phyloP scores from a whole-genome alignment of 2,797 vertebrate genomes.

The Cercopithecus diana region DNA sequence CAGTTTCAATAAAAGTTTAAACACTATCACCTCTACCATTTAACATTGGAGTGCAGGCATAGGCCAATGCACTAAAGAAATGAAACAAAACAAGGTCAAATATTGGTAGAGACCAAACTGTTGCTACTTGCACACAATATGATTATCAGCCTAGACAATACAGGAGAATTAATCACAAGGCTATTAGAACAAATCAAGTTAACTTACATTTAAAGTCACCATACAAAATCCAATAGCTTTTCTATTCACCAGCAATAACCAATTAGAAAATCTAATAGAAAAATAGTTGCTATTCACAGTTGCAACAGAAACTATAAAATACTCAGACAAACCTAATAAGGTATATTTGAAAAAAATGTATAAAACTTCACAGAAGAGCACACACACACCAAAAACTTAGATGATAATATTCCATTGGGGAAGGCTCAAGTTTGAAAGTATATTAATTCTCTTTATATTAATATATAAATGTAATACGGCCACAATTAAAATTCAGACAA shows the following conservation, averaged over 20 bases:
- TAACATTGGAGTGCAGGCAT: no score
- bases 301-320: background rate
- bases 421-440: background rate
- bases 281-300: background rate
- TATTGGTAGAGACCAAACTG: background rate
- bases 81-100: background rate
- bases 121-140: background rate
- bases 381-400: background rate
- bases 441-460: background rate
- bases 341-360: background rate
- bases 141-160: background rate
- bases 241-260: background rate
- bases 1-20: background rate
- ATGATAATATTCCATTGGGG: background rate
- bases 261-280: slow-evolving; percentile 11
- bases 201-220: slow-evolving; percentile 31
- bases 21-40: background rate
- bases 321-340: background rate
- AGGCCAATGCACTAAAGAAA: background rate
- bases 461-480: background rate
- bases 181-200: background rate
- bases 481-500: background rate
- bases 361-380: background rate
- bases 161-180: background rate
- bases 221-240: slow-evolving; percentile 8